phyloP scores from a whole-genome alignment of 2,113 vertebrate genomes.

The Nothocercus julius region DNA sequence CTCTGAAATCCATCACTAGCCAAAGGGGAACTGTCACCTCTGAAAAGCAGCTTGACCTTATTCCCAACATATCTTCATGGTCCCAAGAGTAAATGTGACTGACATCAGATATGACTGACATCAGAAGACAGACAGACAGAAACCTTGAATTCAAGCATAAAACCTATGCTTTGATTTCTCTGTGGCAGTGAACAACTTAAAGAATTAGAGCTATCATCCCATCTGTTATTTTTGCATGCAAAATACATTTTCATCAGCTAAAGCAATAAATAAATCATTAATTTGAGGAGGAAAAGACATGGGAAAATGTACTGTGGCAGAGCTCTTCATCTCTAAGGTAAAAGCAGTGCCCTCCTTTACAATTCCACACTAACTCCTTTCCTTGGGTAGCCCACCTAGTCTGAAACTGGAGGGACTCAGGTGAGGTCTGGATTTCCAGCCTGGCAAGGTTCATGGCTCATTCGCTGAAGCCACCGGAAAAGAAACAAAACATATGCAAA shows the following conservation, averaged over 20 bases:
- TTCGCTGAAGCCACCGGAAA: accelerated
- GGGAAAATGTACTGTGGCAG: background rate
- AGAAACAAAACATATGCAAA: background rate
- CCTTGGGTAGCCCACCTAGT: background rate
- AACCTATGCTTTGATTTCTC: background rate
- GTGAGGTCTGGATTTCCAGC: background rate
- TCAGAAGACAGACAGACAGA: background rate
- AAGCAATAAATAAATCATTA: background rate
- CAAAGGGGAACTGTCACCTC: background rate
- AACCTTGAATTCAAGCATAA: background rate
- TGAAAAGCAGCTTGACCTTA: background rate
- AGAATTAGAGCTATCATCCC: background rate
- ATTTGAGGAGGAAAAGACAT: background rate
- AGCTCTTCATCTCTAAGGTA: background rate
- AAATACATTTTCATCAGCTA: background rate
- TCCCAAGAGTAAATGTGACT: background rate
- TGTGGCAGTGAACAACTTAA: background rate
- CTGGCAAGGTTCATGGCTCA: background rate
- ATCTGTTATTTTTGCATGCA: background rate
- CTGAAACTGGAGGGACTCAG: background rate
- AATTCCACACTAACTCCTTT: too few relatives aligned
- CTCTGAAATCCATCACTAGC: background rate
- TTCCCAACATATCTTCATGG: background rate
- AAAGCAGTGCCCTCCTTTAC: too few relatives aligned
- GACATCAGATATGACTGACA: background rate